phyloP scores from a whole-genome alignment of 2,797 vertebrate species.

The Anguilla pacifica region DNA sequence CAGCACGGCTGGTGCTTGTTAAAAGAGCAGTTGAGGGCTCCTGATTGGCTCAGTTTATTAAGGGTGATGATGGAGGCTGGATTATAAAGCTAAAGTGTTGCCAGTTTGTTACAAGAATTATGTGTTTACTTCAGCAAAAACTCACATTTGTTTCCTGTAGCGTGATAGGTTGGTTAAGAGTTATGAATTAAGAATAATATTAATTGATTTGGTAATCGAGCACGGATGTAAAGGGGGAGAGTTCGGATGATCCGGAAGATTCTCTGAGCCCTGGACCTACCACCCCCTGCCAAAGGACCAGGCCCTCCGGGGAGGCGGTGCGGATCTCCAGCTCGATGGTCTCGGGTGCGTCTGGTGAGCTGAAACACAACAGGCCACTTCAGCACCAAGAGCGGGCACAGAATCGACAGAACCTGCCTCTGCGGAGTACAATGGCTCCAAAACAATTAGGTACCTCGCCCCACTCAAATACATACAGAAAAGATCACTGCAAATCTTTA shows the following conservation, averaged over 20 bases:
- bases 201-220: background rate
- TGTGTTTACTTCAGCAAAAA: too few species aligned
- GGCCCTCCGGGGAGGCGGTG: slow-evolving; percentile 74
- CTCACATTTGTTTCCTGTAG: background rate
- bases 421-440: background rate
- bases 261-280: slow-evolving; percentile 69
- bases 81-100: too few species aligned
- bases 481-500: background rate
- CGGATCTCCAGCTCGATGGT: slow-evolving; percentile 90
- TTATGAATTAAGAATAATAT: too few species aligned
- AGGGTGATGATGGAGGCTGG: too few species aligned
- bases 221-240: background rate
- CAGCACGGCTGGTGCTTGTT: background rate
- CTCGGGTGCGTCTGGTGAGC: slow-evolving; percentile 79
- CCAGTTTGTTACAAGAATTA: too few species aligned
- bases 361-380: slow-evolving; percentile 49
- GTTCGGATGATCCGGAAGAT: background rate
- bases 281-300: slow-evolving; percentile 93
- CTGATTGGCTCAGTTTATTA: too few species aligned
- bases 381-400: background rate
- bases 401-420: background rate
- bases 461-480: background rate
- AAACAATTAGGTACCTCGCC: background rate
- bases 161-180: background rate
- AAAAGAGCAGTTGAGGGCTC: background rate